phyloP scores from a whole-genome alignment of 1,140 invertebrate genomes.

The Drosophila prosaltans region DNA sequence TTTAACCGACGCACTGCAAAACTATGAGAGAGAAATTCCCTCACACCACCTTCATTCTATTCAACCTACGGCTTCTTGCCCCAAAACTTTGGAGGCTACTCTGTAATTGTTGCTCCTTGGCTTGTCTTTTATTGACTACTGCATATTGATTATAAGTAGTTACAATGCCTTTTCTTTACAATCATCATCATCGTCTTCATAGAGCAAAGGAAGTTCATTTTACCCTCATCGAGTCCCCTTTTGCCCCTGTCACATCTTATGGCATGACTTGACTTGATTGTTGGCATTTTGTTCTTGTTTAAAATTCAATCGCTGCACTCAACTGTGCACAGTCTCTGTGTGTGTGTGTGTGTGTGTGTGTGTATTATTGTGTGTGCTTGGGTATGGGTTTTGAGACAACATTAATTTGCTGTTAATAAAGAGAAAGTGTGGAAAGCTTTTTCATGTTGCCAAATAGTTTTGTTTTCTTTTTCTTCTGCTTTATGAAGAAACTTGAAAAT shows the following conservation, averaged over 20 bases:
- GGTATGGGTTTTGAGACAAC: constrained; percentile 40
- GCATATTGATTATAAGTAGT: constrained; percentile 74
- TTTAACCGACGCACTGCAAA: constrained; percentile 81
- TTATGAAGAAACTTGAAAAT: background rate
- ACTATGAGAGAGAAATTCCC: constrained; percentile 46
- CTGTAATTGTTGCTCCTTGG: constrained; percentile 72
- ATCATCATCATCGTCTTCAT: constrained; percentile 3
- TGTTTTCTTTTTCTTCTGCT: background rate
- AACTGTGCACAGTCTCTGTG: constrained; percentile 27
- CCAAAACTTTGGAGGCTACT: constrained; percentile 10
- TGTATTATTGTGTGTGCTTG: constrained; percentile 11
- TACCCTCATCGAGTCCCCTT: constrained; percentile 12
- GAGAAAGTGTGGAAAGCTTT: constrained; percentile 50
- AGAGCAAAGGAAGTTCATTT: constrained; percentile 37
- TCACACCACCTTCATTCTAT: background rate
- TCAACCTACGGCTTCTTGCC: background rate
- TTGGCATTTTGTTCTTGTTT: constrained; percentile 70
- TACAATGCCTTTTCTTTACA: constrained; percentile 41
- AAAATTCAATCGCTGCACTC: constrained; percentile 76
- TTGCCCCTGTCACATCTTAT: constrained; percentile 25
- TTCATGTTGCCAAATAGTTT: constrained; percentile 9
- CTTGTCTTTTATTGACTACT: constrained; percentile 68
- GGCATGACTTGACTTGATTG: constrained; percentile 72
- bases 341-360: constrained; percentile 1
- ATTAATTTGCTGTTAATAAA: constrained; percentile 80